Conservation (phyloP, 1,140 invertebrate species). For the Rhagoletis zephyria region DNA sequence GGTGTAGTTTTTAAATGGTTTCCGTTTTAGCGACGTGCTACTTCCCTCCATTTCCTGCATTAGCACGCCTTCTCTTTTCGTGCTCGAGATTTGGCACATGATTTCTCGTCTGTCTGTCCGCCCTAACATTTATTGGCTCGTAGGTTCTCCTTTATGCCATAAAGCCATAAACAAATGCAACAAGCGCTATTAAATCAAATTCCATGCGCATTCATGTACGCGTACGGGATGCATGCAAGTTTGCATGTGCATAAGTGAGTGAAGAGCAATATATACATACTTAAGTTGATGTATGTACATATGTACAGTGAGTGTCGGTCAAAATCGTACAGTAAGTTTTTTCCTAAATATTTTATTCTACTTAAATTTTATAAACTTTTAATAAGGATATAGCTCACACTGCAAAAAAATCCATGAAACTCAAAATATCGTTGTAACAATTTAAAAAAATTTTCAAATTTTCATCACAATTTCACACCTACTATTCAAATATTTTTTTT, state of each 20-base stretch:
- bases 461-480: too few species aligned
- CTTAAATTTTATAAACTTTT: too few species aligned
- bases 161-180: slow-evolving; percentile 12
- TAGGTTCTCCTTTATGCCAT: not conserved
- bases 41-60: slow-evolving; percentile 15
- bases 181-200: slow-evolving; percentile 33
- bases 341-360: too few species aligned
- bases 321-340: too few species aligned
- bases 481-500: too few species aligned
- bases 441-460: too few species aligned
- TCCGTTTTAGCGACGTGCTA: not conserved
- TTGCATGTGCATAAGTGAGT: not conserved
- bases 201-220: not conserved
- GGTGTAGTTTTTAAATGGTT: slow-evolving; percentile 4
- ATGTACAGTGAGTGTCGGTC: not conserved
- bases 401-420: too few species aligned
- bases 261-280: too few species aligned
- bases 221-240: too few species aligned
- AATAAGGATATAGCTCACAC: too few species aligned
- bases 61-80: not conserved
- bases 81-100: slow-evolving; percentile 6
- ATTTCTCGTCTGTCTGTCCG: slow-evolving; percentile 19
- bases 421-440: too few species aligned
- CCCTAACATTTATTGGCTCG: slow-evolving; percentile 24
- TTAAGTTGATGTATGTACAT: too few species aligned